phyloP scores from a whole-genome alignment of 2,797 vertebrate genomes.

The Acanthurus tractus region DNA sequence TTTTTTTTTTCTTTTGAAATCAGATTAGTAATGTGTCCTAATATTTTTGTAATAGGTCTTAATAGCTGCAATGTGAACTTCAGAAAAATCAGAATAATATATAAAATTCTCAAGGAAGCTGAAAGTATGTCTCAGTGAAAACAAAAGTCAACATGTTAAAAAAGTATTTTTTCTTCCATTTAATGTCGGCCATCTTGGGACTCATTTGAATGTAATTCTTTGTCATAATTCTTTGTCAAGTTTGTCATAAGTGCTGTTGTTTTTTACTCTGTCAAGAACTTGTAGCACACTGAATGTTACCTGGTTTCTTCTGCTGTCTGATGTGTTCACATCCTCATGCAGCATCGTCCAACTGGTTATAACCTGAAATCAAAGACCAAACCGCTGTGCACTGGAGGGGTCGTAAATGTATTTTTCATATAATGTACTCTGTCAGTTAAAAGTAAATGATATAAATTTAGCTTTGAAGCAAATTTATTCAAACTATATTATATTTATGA shows the following conservation, averaged over 20 bases:
- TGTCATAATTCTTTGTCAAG: not conserved
- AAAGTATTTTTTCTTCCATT: conserved; percentile 12
- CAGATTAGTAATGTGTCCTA: conserved; percentile 19
- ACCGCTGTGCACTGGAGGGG: conserved; percentile 85
- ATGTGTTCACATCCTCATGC: conserved; percentile 62
- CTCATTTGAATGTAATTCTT: conserved; percentile 76
- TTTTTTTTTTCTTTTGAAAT: conserved; percentile 1
- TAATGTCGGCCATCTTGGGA: conserved; percentile 43
- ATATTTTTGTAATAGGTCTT: conserved; percentile 46
- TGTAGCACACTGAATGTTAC: conserved; percentile 58
- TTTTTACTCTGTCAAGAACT: conserved; percentile 57
- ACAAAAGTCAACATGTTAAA: conserved; percentile 13
- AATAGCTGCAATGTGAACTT: conserved; percentile 38
- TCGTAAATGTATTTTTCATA: conserved; percentile 85
- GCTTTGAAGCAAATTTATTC: conserved; percentile 80
- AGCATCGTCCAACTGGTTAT: conserved; percentile 74
- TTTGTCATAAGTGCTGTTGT: conserved; percentile 49
- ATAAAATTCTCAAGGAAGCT: conserved; percentile 33
- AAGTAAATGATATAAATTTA: conserved; percentile 80
- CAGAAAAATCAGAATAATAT: conserved; percentile 22
- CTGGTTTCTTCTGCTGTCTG: conserved; percentile 45
- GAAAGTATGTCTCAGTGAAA: conserved; percentile 55
- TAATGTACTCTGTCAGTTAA: conserved; percentile 79
- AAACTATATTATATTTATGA: conserved; percentile 87
- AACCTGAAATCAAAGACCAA: conserved; percentile 84